Percentiles rank a stretch among this genome's conserved stretches.
Conservation (phyloP, 2,888 invertebrate species). For the Cryptophagus acutangulus region DNA sequence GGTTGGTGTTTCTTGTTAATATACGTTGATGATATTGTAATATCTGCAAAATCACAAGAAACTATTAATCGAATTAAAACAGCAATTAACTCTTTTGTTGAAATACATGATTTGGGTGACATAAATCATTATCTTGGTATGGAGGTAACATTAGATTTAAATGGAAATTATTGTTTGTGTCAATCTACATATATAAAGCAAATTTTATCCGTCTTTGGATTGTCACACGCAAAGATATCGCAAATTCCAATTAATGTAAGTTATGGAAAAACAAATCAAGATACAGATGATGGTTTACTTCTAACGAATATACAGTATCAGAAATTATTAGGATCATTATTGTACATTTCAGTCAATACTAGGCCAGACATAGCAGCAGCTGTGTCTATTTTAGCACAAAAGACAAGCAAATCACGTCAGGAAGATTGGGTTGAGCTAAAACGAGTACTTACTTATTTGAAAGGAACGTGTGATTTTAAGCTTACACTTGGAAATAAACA, state of each 20-base stretch:
- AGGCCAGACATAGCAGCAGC: constrained; percentile 31
- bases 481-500: constrained; percentile 15
- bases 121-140: constrained; percentile 16
- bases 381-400: constrained; percentile 29
- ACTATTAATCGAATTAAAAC: constrained; percentile 4
- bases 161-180: background rate
- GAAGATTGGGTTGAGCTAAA: constrained; percentile 33
- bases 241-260: constrained; percentile 13
- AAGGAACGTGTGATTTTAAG: constrained; percentile 20
- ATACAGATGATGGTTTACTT: background rate
- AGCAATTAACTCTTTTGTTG: constrained; percentile 9
- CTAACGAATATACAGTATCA: background rate
- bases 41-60: constrained; percentile 6
- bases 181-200: background rate
- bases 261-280: constrained; percentile 7
- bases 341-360: constrained; percentile 26
- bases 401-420: constrained; percentile 25
- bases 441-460: constrained; percentile 28
- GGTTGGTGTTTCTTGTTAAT: constrained; percentile 9
- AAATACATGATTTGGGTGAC: constrained; percentile 15
- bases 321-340: constrained; percentile 18
- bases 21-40: constrained; percentile 19
- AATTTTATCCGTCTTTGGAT: constrained; percentile 3
- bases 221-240: constrained; percentile 13
- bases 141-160: constrained; percentile 2